phyloP scores from a whole-genome alignment of 2,888 invertebrate species.

The Leptinotarsa juncta region DNA sequence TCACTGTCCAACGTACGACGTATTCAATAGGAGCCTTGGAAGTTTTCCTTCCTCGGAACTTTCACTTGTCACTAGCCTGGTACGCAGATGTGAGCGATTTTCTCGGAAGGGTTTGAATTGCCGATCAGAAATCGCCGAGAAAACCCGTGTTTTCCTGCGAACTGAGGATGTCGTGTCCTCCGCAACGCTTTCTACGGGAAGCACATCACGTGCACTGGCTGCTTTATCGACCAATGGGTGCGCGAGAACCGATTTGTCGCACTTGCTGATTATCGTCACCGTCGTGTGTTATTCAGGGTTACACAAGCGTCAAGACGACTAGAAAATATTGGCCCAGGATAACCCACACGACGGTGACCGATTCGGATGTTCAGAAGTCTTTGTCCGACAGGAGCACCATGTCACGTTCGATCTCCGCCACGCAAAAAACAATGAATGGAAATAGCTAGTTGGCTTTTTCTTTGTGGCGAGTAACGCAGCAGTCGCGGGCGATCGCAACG shows the following conservation, averaged over 20 bases:
- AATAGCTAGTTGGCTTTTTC: slow-evolving; percentile 23
- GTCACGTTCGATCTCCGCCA: slow-evolving; percentile 28
- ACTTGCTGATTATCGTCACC: slow-evolving; percentile 42
- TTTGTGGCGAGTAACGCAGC: slow-evolving; percentile 30
- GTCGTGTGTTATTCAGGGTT: slow-evolving; percentile 46
- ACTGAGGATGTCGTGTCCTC: slow-evolving; percentile 36
- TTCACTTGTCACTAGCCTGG: slow-evolving; percentile 28
- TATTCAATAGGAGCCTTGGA: slow-evolving; percentile 15
- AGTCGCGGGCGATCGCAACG: slow-evolving; percentile 8
- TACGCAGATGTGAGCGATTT: slow-evolving; percentile 24
- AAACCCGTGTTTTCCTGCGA: slow-evolving; percentile 15
- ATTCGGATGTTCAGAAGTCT: slow-evolving; percentile 19
- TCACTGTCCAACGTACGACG: slow-evolving; percentile 29
- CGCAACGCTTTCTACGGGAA: slow-evolving; percentile 43
- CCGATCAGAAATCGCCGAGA: slow-evolving; percentile 2
- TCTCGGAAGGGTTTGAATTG: slow-evolving; percentile 14
- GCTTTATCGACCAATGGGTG: slow-evolving; percentile 59
- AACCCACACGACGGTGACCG: slow-evolving; percentile 43
- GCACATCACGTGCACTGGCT: slow-evolving; percentile 55
- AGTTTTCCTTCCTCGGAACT: slow-evolving; percentile 1
- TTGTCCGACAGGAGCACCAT: slow-evolving; percentile 27
- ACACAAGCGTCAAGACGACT: slow-evolving; percentile 34
- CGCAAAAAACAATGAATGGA: slow-evolving; percentile 33
- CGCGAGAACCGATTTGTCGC: slow-evolving; percentile 48
- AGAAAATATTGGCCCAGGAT: slow-evolving; percentile 29